These are phyloP conservation scores for Trichopria drosophilae DNA, from an alignment of 2,888 invertebrate genomes.

Conservation along the genomic window DNA sequence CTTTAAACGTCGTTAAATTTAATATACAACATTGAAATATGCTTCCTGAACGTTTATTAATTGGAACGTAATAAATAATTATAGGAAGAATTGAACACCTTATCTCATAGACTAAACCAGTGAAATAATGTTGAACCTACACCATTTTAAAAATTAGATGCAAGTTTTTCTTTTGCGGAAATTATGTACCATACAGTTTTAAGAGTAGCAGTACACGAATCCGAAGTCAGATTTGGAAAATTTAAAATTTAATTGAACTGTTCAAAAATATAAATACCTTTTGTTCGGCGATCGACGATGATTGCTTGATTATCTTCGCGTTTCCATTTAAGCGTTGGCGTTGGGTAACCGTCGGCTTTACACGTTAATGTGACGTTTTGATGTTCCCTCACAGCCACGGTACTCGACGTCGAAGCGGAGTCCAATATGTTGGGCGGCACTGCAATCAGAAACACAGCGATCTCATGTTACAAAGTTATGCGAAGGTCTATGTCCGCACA, in stretches of 20 bases:
- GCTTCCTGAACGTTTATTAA: too few species aligned
- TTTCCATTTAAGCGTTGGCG: constrained; percentile 91
- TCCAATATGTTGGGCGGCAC: constrained; percentile 94
- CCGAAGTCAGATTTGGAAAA: background rate
- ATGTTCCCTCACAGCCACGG: constrained; percentile 89
- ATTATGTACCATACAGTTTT: too few species aligned
- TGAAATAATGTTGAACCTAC: background rate
- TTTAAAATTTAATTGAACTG: background rate
- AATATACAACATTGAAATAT: too few species aligned
- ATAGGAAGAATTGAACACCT: too few species aligned
- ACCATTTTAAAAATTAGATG: background rate
- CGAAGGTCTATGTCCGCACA: too few species aligned
- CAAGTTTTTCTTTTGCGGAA: background rate
- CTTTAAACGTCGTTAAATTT: too few species aligned
- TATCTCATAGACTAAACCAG: background rate
- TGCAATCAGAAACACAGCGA: constrained; percentile 57
- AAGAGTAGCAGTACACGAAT: too few species aligned
- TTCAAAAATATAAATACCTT: constrained; percentile 65
- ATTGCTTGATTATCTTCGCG: constrained; percentile 88
- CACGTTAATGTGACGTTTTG: constrained; percentile 92
- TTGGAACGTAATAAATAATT: too few species aligned
- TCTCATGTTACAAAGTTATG: constrained; percentile 18
- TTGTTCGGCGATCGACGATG: constrained; percentile 79
- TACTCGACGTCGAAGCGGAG: constrained; percentile 86
- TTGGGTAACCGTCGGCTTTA: constrained; percentile 87